Base-by-base conservation (phyloP, 2,113 vertebrate species). In the Tamias sibiricus region DNA sequence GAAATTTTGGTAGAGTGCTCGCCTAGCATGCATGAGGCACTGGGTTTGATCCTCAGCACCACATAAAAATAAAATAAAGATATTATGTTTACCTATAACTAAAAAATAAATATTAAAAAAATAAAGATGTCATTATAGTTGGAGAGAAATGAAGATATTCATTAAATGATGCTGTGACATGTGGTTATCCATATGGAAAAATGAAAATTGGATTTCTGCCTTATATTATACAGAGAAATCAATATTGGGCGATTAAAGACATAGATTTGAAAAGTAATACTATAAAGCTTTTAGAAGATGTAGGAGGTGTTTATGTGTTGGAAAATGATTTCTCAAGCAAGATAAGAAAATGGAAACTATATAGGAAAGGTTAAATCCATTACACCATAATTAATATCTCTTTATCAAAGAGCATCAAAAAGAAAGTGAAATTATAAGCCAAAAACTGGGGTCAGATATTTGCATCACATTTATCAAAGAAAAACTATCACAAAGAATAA, bases 171-270 rank as follows among this genome's bases (percentile, higher is more conserved):
- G 42, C 54, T 89, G 72, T 71, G 80, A 72, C 69, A 79, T 28
- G 69, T 57, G 28, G 69, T 90, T 74, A 95, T 64, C 79, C 74
- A 69, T 30, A 83, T 44, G 30, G 90, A 91, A 88, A 95, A 82
- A 80, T 9, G 52, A 40, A 95, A 93, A 75, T 49, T 82, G 37
- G 16, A 47, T 77, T 91, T 95, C 42, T 90, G 54, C n/a, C 69
- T 92, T 76, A 44, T 12, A n/a, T 6, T n/a, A 92, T 37, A 90
- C 20, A 49, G 62, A 95, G 54, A 90, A 86, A 82, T 87, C 42
- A 75, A 52, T 82, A 87, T 20, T 62, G 72, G 69, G 47, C 74
- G 32, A 76, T 66, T 86, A 90, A 79, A 90, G 20, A 64, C 4
- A 77, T 59, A 87, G n/a, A 37, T 69, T 76, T 87, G 40, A 69